A percentile compares a stretch with the other conserved stretches of the same genome.
phyloP scores from a whole-genome alignment of 2,113 vertebrate genomes.

The Cettia cetti region DNA sequence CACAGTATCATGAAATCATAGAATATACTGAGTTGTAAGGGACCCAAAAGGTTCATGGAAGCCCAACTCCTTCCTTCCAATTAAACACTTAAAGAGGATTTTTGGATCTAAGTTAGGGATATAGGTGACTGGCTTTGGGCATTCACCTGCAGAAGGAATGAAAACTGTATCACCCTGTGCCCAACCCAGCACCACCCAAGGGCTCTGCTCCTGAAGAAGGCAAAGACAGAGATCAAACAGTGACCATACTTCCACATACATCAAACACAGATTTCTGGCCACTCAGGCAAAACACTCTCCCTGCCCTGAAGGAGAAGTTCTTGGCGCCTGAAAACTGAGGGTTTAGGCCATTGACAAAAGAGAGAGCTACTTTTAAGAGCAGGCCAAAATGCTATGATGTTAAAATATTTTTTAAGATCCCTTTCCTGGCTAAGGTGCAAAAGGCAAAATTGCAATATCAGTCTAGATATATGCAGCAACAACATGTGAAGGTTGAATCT shows the following conservation, averaged over 20 bases:
- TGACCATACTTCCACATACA: neutral
- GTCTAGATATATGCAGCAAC: neutral
- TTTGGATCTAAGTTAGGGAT: neutral
- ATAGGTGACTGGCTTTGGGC: neutral
- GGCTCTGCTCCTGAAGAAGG: neutral
- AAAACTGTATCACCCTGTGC: neutral
- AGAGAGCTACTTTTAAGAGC: neutral
- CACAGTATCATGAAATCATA: neutral
- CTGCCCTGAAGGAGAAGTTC: neutral
- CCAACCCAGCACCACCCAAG: neutral
- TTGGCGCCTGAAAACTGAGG: neutral
- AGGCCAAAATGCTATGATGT: neutral
- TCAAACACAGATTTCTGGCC: neutral
- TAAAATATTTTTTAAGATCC: neutral
- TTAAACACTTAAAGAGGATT: neutral
- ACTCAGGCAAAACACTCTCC: neutral
- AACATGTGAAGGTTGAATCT: neutral
- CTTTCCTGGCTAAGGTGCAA: neutral
- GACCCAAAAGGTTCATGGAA: neutral
- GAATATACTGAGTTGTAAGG: neutral
- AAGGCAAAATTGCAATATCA: neutral
- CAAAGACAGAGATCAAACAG: neutral
- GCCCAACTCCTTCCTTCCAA: neutral
- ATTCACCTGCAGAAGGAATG: neutral
- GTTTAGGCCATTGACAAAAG: neutral